Percentiles rank a stretch among this genome's conserved stretches.
Evolutionary conservation across 2,113 vertebrate genomes (phyloP).

Genomic region (Aramus guarauna): DNA sequence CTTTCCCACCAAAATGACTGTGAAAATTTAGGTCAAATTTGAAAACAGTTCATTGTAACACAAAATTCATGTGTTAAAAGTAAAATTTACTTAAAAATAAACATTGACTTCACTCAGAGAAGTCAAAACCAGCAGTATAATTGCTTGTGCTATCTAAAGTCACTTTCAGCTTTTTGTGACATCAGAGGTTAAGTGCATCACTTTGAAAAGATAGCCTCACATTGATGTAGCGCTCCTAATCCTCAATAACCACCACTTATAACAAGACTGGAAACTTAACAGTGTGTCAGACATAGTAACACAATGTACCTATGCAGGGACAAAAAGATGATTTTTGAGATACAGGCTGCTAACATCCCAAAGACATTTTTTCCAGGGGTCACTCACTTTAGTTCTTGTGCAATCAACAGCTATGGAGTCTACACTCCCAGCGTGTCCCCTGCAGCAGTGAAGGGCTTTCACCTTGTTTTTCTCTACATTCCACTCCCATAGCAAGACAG

Average conservation of each 20-base stretch:
- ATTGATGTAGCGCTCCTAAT: background rate
- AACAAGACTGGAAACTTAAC: background rate
- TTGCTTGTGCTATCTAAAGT: background rate
- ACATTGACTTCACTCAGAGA: background rate
- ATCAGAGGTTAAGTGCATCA: background rate
- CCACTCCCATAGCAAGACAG: constrained; percentile 94
- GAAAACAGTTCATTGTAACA: background rate
- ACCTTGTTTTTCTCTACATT: constrained; percentile 88
- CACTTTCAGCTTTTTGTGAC: background rate
- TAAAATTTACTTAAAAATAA: background rate
- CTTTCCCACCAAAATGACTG: background rate
- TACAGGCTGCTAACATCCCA: background rate
- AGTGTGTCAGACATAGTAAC: background rate
- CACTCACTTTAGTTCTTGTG: constrained; percentile 84
- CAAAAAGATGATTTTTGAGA: background rate
- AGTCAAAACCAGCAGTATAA: background rate
- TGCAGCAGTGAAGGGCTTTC: constrained; percentile 90
- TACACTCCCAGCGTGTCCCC: constrained; percentile 91
- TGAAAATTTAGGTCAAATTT: background rate
- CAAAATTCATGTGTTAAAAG: background rate
- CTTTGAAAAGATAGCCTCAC: background rate
- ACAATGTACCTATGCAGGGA: background rate
- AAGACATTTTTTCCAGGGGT: background rate
- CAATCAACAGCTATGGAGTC: constrained; percentile 86
- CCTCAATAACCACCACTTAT: background rate